Percentiles rank a stretch among this genome's conserved stretches.
phyloP scores from a whole-genome alignment of 2,113 vertebrate species.

The Polypterus senegalus region DNA sequence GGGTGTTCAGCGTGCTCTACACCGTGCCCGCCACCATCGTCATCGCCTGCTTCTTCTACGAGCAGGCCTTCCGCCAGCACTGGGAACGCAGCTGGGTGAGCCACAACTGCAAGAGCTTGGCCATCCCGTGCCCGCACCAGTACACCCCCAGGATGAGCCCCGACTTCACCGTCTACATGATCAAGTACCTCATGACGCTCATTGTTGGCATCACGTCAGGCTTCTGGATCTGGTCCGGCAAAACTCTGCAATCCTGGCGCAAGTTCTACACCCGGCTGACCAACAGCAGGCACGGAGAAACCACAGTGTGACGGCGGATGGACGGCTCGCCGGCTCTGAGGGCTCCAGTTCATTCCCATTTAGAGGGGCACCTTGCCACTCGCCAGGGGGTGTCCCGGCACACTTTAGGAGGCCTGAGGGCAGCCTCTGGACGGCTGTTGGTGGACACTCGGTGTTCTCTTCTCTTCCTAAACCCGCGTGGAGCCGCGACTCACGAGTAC shows the following conservation, averaged over 20 bases:
- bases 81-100: slow-evolving; percentile 92
- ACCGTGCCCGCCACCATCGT: slow-evolving; percentile 92
- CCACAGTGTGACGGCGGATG: slow-evolving; percentile 60
- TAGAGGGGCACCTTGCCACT: slow-evolving; percentile 12
- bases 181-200: slow-evolving; percentile 98
- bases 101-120: slow-evolving; percentile 82
- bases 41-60: slow-evolving; percentile 95
- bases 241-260: slow-evolving; percentile 93
- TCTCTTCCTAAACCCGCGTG: slow-evolving; percentile 31
- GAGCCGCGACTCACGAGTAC: neutral
- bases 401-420: slow-evolving; percentile 2
- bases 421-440: no score
- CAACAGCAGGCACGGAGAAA: slow-evolving; percentile 82
- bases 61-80: slow-evolving; percentile 88
- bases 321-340: slow-evolving; percentile 5
- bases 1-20: slow-evolving; percentile 94
- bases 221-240: slow-evolving; percentile 98
- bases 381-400: slow-evolving; percentile 29
- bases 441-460: slow-evolving; percentile 3
- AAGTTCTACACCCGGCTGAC: slow-evolving; percentile 89
- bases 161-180: slow-evolving; percentile 98
- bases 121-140: slow-evolving; percentile 81
- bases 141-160: slow-evolving; percentile 76
- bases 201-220: slow-evolving; percentile 96
- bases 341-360: neutral